Percentiles rank a stretch among this genome's conserved stretches.
Evolutionary conservation across 2,797 vertebrate genomes (phyloP).

Genomic region (Anisognathus igniventris): DNA sequence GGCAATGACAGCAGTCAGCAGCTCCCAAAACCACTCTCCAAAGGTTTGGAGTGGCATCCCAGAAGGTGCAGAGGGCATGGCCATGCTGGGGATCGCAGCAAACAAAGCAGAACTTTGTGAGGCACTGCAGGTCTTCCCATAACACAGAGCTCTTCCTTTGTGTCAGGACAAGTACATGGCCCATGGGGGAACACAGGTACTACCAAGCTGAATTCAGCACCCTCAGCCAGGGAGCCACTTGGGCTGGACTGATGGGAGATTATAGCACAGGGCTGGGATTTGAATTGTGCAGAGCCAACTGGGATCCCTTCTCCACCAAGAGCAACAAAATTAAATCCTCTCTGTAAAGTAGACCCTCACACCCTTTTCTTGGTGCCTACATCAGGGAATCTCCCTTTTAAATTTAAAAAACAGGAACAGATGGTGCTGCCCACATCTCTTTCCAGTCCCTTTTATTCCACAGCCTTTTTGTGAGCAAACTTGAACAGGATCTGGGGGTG

Average conservation of each 20-base stretch:
- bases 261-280: neutral
- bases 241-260: neutral
- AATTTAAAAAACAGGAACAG: neutral
- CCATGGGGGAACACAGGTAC: accelerated
- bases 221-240: accelerated
- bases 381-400: neutral
- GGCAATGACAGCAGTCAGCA: neutral
- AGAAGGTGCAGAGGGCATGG: neutral
- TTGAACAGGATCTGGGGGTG: neutral
- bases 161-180: accelerated
- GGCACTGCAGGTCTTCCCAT: accelerated
- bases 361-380: neutral
- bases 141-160: neutral
- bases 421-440: neutral
- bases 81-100: accelerated
- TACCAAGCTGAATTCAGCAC: neutral
- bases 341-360: neutral
- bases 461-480: neutral
- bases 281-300: neutral
- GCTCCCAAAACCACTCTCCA: neutral
- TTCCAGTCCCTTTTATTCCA: neutral
- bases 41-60: neutral
- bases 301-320: neutral
- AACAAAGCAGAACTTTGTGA: neutral
- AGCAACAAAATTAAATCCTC: neutral